phyloP scores from a whole-genome alignment of 2,888 invertebrate genomes.

The Cataglyphis livida region DNA sequence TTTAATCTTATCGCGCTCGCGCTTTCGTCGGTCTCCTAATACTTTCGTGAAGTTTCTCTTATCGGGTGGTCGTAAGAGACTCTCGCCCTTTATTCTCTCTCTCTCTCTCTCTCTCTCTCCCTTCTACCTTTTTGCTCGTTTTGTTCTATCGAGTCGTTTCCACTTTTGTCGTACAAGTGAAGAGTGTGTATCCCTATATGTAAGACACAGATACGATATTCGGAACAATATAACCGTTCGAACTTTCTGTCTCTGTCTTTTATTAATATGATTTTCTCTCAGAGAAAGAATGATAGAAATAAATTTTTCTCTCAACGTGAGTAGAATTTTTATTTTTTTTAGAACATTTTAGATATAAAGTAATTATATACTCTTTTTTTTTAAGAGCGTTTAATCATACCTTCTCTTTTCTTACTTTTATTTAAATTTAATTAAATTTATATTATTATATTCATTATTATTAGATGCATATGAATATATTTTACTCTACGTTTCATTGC shows the following conservation, averaged over 20 bases:
- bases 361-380: not conserved
- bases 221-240: constrained; percentile 62
- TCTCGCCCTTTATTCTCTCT: not conserved
- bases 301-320: not conserved
- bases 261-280: constrained; percentile 49
- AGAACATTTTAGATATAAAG: not conserved
- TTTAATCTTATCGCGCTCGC: constrained; percentile 72
- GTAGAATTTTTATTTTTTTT: not conserved
- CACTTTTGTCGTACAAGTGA: constrained; percentile 70
- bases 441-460: not conserved
- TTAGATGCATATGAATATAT: too few species aligned
- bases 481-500: not conserved
- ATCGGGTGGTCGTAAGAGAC: constrained; percentile 59
- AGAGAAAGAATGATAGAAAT: not conserved
- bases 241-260: constrained; percentile 38
- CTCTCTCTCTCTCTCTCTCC: constrained; percentile 24
- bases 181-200: constrained; percentile 53
- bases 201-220: constrained; percentile 64
- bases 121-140: constrained; percentile 56
- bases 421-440: not conserved
- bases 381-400: not conserved
- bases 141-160: constrained; percentile 66
- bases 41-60: constrained; percentile 71
- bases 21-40: constrained; percentile 73
- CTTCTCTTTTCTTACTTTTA: not conserved